Evolutionary conservation across 2,797 vertebrate genomes (phyloP), one percentile per base, ranked within the genome.

Genomic region (Crenichthys baileyi): DNA sequence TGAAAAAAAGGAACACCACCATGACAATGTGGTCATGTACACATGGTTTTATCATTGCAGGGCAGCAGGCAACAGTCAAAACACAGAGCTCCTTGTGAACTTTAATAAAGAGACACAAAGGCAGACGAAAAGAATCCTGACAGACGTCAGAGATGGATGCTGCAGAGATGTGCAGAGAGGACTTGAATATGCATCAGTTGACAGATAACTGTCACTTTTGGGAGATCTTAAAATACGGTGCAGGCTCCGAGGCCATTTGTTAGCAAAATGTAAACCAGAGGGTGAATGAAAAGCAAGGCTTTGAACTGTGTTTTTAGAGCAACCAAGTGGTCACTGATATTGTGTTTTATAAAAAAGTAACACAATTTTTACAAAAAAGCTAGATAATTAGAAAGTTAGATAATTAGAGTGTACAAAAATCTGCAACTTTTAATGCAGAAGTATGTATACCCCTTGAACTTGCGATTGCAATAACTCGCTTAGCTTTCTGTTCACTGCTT

Each of bases 161-260:
- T 77, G 77, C 72, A 41, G 53, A 76, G 83, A 82, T 70, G 70
- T 72, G 70, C 46, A 63, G 77, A 75, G 77, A 58, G 75, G 48
- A 84, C 87, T 79, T 81, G 72, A 83, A 85, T 92, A 94, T 93
- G 81, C 93, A 94, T 94, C 82, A 81, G 67, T 77, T 82, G 87
- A 92, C 86, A 93, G 93, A 95, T 93, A 89, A 83, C 92, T 91
- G 88, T 65, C 88, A 82, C 82, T 89, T 84, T 84, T 85, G 83
- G 83, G 87, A 83, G 86, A 89, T 90, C 84, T 83, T 79, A 81
- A 77, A 90, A 87, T 91, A 95, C 85, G 85, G 78, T 36, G 72
- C 65, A 51, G 76, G 63, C 78, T 87, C 70, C 7, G 70, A 48
- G 55, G 79, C 79, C 80, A 91, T 94, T 95, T 94, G 89, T 87